Evolutionary conservation across 2,888 invertebrate species (phyloP).

Genomic region (Plusia festucae): DNA sequence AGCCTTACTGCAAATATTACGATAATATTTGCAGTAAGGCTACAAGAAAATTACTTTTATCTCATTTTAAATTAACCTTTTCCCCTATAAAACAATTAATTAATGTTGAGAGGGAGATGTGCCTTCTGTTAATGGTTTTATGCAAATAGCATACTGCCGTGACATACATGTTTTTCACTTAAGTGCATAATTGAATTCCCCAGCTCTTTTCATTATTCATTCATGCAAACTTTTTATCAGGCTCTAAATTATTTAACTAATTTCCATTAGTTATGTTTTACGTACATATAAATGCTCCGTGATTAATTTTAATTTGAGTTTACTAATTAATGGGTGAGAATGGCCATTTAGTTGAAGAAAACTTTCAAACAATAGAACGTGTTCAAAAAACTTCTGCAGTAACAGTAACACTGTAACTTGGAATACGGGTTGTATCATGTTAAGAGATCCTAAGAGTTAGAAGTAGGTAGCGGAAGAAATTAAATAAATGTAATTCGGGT

Average conservation of each 20-base stretch:
- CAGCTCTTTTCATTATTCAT: background rate
- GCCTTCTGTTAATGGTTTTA: background rate
- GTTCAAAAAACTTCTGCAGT: background rate
- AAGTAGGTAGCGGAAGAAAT: background rate
- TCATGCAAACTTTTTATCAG: background rate
- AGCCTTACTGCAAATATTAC: too few species aligned
- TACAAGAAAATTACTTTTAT: too few species aligned
- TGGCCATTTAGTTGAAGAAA: background rate
- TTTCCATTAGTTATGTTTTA: background rate
- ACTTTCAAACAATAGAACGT: background rate
- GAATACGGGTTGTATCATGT: background rate
- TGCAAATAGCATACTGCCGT: background rate
- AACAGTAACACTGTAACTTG: background rate
- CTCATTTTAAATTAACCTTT: background rate
- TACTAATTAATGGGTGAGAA: background rate
- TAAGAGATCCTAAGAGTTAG: background rate
- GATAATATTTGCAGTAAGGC: too few species aligned
- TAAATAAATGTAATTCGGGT: background rate
- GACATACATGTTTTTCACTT: slow-evolving; percentile 14
- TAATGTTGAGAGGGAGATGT: background rate
- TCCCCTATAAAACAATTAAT: background rate
- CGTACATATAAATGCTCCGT: too few species aligned
- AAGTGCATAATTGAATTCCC: background rate
- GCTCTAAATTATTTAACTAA: too few species aligned
- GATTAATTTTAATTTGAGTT: too few species aligned